Conservation (phyloP, 2,113 vertebrate genomes). For the Malurus alboscapulatus region DNA sequence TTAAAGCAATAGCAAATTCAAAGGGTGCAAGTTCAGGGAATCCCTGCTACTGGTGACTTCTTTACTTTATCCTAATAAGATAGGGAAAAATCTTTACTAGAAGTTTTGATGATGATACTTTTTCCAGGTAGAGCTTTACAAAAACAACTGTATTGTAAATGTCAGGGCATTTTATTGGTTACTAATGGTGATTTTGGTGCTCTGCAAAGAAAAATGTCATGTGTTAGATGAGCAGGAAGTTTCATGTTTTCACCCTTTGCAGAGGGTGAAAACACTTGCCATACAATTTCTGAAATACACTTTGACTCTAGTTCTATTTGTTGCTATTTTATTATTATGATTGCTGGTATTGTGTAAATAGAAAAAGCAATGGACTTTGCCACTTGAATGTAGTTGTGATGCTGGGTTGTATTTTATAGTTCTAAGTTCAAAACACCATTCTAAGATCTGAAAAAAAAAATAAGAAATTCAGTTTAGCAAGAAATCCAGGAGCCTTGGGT, state of each 20-base stretch:
- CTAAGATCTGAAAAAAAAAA: not conserved
- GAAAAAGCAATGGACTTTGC: not conserved
- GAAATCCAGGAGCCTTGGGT: not conserved
- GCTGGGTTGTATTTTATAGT: not conserved
- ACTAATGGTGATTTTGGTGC: not conserved
- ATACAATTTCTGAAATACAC: not conserved
- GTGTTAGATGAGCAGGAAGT: not conserved
- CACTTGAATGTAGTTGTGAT: not conserved
- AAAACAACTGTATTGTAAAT: not conserved
- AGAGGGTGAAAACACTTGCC: not conserved
- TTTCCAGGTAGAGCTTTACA: not conserved
- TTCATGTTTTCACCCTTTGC: not conserved
- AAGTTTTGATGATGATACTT: not conserved
- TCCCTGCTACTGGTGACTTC: not conserved
- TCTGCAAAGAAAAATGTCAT: not conserved
- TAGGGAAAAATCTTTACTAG: not conserved
- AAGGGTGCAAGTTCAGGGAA: constrained; percentile 16
- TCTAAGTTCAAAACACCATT: not conserved
- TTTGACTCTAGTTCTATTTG: not conserved
- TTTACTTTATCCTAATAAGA: not conserved
- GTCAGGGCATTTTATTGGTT: not conserved
- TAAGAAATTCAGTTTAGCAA: not conserved
- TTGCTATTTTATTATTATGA: not conserved
- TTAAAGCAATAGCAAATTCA: constrained; percentile 40
- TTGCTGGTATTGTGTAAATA: not conserved